Evolutionary conservation across 2,888 invertebrate genomes (phyloP).

Genomic region (Rhingia rostrata): DNA sequence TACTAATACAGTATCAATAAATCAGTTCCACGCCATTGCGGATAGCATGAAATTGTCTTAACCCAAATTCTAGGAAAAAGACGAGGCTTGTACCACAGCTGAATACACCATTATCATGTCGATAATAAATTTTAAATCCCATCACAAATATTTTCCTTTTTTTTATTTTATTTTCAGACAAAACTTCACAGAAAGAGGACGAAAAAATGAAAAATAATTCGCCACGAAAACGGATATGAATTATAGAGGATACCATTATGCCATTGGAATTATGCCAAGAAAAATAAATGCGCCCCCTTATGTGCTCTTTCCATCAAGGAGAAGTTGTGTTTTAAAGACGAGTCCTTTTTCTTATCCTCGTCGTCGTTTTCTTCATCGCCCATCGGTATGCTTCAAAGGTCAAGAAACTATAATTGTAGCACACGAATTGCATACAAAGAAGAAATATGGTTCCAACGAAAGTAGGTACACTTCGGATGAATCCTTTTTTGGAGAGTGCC

Average conservation of each 20-base stretch:
- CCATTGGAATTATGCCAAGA: slow-evolving; percentile 65
- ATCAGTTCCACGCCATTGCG: slow-evolving; percentile 65
- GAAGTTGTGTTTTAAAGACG: slow-evolving; percentile 35
- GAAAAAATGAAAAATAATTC: slow-evolving; percentile 56
- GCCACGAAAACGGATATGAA: slow-evolving; percentile 67
- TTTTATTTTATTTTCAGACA: slow-evolving; percentile 24
- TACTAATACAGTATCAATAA: slow-evolving; percentile 20
- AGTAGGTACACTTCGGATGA: not conserved
- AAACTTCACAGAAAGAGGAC: slow-evolving; percentile 27
- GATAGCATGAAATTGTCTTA: slow-evolving; percentile 65
- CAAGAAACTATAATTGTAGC: slow-evolving; percentile 70
- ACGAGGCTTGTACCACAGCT: slow-evolving; percentile 9
- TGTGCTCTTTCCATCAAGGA: slow-evolving; percentile 22
- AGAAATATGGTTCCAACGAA: slow-evolving; percentile 20
- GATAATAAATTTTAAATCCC: slow-evolving; percentile 70
- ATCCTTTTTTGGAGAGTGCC: slow-evolving; percentile 17
- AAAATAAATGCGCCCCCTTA: slow-evolving; percentile 8
- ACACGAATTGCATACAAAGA: slow-evolving; percentile 36
- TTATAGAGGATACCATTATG: slow-evolving; percentile 69
- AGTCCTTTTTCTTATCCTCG: slow-evolving; percentile 13
- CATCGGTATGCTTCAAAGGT: slow-evolving; percentile 41
- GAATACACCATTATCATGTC: slow-evolving; percentile 62
- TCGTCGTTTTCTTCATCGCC: no score
- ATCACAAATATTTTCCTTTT: slow-evolving; percentile 61
- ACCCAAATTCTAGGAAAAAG: slow-evolving; percentile 28